Evolutionary conservation across 2,113 vertebrate species (phyloP), one percentile per base, ranked within the genome.

Genomic region (Odobenus rosmarus): DNA sequence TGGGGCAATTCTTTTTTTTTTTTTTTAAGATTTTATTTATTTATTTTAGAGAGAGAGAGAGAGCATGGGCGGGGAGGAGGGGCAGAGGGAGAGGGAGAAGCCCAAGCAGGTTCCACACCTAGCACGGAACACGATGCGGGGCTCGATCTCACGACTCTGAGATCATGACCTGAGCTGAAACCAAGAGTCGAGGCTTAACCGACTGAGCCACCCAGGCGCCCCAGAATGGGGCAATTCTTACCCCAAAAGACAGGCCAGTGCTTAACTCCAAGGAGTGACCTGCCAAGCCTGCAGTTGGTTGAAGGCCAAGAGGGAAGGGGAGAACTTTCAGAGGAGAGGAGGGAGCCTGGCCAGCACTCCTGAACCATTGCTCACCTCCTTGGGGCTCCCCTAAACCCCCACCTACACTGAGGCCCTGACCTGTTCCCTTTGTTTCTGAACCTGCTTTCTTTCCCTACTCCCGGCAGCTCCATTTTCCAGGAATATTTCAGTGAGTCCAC

Each of bases 101-200:
- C 18, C 33, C 33, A 69, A 69, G 33, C 67, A 69, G 8, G 8
- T 10, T 69, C 67, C 8, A 4, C 1, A 7, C 67, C n/a, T 8
- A 4, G 4, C 8, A 36, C 1, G 33, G 67, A 36, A 69, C n/a
- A 33, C 0, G 4, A 69, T 0, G 1, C 0, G 33, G 33, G 18
- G 33, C 9, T 69, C 0, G 18, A 69, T 36, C 67, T 69, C 67
- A 69, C 1, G 0, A 9, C 67, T 18, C 67, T 36, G 67, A 21
- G 3, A 36, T 69, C 67, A 69, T 69, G 67, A 69, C 67, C 67
- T 36, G 18, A 69, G 33, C 18, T 69, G 67, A 9, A 69, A 36
- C 19, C 67, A 69, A n/a, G 67, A 69, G 67, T 69, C 16, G 7
- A 69, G 8, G 33, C 33, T 69, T 21, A 36, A 36, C 33, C 7